These are phyloP conservation scores for Heliconius ismenius DNA, from an alignment of 2,888 invertebrate species.

Conservation along the genomic window DNA sequence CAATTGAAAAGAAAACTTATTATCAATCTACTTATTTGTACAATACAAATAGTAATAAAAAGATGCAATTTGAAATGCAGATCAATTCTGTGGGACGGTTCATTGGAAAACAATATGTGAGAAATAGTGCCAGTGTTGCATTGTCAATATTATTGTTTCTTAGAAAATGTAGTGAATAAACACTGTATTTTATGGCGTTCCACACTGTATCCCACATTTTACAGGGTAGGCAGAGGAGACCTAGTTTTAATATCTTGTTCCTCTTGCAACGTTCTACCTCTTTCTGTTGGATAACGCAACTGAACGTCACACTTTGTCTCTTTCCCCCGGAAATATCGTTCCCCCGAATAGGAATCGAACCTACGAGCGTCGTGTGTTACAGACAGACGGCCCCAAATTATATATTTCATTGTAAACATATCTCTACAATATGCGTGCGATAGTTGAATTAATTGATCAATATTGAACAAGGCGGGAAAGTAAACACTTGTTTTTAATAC, in stretches of 20 bases:
- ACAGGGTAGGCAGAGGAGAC: no score
- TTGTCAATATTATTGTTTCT: not conserved
- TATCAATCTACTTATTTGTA: not conserved
- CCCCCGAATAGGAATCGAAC: no score
- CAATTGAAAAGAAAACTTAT: not conserved
- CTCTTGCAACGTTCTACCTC: no score
- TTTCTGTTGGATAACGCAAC: no score
- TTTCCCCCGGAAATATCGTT: no score
- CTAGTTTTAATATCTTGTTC: no score
- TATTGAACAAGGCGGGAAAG: constrained; percentile 37
- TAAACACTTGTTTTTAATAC: constrained; percentile 38
- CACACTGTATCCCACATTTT: no score
- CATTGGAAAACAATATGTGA: constrained; percentile 4
- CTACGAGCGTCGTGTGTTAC: no score
- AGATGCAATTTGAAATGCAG: constrained; percentile 6
- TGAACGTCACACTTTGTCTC: no score
- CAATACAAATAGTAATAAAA: not conserved
- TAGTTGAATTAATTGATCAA: constrained; percentile 8
- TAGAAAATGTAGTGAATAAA: not conserved
- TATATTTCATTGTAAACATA: not conserved
- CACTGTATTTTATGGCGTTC: not conserved
- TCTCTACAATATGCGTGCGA: constrained; percentile 21
- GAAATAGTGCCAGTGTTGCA: constrained; percentile 1
- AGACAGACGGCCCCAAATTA: no score
- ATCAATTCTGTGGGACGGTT: not conserved